phyloP scores from a whole-genome alignment of 1,140 invertebrate genomes.

The Leptinotarsa undecemlineata region DNA sequence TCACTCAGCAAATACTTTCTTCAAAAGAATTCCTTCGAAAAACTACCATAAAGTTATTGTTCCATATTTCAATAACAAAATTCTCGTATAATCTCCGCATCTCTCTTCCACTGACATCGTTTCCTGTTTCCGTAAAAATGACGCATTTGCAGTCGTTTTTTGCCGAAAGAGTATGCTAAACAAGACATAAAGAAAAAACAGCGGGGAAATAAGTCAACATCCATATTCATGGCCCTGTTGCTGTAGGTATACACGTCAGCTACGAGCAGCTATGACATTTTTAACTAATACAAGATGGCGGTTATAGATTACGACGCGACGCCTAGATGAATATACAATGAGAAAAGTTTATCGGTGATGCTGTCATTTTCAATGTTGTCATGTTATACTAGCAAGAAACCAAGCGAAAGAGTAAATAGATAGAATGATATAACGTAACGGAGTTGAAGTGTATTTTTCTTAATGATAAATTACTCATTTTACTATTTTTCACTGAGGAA shows the following conservation, averaged over 20 bases:
- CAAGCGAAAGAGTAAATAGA: background rate
- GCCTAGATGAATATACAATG: constrained; percentile 42
- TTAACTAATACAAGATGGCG: constrained; percentile 51
- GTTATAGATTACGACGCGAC: constrained; percentile 44
- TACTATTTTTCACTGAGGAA: no score
- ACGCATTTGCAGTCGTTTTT: no score
- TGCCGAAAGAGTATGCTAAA: background rate
- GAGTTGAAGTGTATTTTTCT: no score
- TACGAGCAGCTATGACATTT: constrained; percentile 39
- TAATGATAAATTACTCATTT: no score
- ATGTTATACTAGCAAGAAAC: background rate
- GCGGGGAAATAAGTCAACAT: constrained; percentile 16
- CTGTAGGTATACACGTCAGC: constrained; percentile 29
- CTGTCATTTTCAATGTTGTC: background rate
- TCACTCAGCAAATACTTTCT: no score
- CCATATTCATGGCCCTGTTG: constrained; percentile 36
- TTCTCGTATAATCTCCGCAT: no score
- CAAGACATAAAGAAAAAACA: constrained; percentile 12
- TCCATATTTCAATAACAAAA: no score
- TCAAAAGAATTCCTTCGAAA: no score
- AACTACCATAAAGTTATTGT: no score
- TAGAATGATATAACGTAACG: background rate
- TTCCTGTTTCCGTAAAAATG: no score
- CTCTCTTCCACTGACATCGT: no score
- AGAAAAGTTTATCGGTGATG: constrained; percentile 14